Evolutionary conservation across 2,113 vertebrate genomes (phyloP), one percentile per base, ranked within the genome.

Genomic region (Gobio gobio): DNA sequence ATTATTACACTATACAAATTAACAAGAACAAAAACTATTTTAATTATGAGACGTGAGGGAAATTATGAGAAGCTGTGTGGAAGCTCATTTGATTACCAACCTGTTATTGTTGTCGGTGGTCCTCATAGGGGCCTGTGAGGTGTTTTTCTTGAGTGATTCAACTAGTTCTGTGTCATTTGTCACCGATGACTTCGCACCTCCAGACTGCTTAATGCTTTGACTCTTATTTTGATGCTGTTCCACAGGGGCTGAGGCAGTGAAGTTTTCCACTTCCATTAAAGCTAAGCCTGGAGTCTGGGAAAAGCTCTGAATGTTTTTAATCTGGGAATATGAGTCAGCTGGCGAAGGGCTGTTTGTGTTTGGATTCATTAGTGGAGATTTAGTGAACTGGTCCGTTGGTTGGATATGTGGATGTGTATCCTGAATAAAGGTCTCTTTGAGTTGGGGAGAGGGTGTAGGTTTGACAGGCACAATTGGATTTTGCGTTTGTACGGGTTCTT

Each of bases 51-150:
- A 49, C 13, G 14, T 49, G 47, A 2, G 16, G 16, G 51, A 0
- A 5, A 14, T 1, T 0, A 0, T 2, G 9, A 54, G 4, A 43
- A 66, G 61, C 13, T 22, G 64, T 4, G 2, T 2, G 13, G 29
- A 47, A 6, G 3, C 16, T 58, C 2, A 73, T 12, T 16, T 75
- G 47, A 74, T 70, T 82, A 95, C 68, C 33, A 43, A 72, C 95
- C 92, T 93, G 64, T 90, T 89, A 81, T 93, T 89, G 80, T 91
- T 91, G 86, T 91, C 86, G 43, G 85, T 92, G 85, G 93, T 94
- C 78, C 72, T 90, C 92, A 93, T 94, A 0, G 94, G 93, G 5
- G 93, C 92, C 49, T 94, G 94, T n/a, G 94, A 95, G 10, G 94
- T 95, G 80, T 92, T 95, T 87, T 88, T 94, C 89, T 91, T 93